Evolutionary conservation across 1,140 invertebrate genomes (phyloP).

Genomic region (Archivesica marissinica): DNA sequence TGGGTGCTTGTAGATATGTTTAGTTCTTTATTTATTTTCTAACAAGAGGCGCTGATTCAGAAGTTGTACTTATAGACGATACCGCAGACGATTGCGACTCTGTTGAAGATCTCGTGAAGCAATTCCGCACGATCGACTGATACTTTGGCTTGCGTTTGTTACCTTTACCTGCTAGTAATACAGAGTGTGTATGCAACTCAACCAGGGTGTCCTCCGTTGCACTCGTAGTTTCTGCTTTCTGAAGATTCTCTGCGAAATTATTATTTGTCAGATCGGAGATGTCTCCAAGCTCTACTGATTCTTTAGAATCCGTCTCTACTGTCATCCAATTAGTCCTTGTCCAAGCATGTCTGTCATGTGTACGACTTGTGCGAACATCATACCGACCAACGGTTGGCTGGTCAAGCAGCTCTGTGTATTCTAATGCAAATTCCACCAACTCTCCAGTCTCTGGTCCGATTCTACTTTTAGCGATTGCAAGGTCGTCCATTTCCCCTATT

Average conservation of each 20-base stretch:
- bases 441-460: not conserved
- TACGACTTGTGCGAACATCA: not conserved
- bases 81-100: not conserved
- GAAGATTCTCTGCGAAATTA: not conserved
- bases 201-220: not conserved
- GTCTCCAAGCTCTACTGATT: not conserved
- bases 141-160: not conserved
- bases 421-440: not conserved
- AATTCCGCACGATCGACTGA: not conserved
- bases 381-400: not conserved
- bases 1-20: too few relatives aligned
- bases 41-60: slow-evolving; percentile 16
- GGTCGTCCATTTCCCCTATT: not conserved
- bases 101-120: not conserved
- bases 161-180: too few relatives aligned
- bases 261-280: not conserved
- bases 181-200: not conserved
- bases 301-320: slow-evolving; percentile 4
- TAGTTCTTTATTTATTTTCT: not conserved
- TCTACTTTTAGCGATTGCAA: not conserved
- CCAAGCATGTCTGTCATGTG: slow-evolving; percentile 5
- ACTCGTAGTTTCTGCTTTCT: not conserved
- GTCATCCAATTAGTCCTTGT: slow-evolving; percentile 47
- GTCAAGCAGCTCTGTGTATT: not conserved
- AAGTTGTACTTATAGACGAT: not conserved